These are phyloP conservation scores for Poeciliopsis prolifica DNA, from an alignment of 2,113 vertebrate species.

Conservation along the genomic window DNA sequence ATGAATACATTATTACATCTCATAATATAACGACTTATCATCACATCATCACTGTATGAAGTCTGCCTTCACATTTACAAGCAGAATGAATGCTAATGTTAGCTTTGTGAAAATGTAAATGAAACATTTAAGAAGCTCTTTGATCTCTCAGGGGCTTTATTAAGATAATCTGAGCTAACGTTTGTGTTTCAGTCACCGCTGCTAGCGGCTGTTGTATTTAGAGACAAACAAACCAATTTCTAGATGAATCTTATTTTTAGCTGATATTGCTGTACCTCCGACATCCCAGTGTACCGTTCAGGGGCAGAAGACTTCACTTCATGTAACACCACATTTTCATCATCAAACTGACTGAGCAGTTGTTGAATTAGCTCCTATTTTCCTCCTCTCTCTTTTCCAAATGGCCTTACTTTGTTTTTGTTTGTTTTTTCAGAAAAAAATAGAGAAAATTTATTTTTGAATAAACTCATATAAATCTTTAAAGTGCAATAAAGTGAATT, in stretches of 20 bases:
- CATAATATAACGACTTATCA: too few species aligned
- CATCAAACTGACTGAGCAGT: constrained; percentile 10
- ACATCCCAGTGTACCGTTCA: constrained; percentile 13
- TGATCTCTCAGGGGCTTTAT: too few species aligned
- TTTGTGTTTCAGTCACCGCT: too few species aligned
- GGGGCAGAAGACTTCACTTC: constrained; percentile 9
- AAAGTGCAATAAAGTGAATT: constrained; percentile 63
- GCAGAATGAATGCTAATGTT: too few species aligned
- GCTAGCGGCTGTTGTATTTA: constrained; percentile 51
- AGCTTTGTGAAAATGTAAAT: neutral
- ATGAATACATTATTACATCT: too few species aligned
- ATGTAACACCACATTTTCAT: neutral
- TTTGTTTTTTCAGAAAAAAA: neutral
- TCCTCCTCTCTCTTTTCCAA: constrained; percentile 14
- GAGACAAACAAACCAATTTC: constrained; percentile 43
- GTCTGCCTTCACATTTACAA: neutral
- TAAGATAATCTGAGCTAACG: too few species aligned
- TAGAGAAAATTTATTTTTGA: constrained; percentile 7
- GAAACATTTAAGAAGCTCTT: neutral
- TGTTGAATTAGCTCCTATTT: constrained; percentile 40
- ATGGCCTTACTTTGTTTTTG: neutral
- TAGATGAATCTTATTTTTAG: constrained; percentile 33
- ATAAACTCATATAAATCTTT: constrained; percentile 58
- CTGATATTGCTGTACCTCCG: neutral
- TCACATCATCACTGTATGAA: neutral